Evolutionary conservation across 2,888 invertebrate species (phyloP).

Genomic region (Agriopis marginaria): DNA sequence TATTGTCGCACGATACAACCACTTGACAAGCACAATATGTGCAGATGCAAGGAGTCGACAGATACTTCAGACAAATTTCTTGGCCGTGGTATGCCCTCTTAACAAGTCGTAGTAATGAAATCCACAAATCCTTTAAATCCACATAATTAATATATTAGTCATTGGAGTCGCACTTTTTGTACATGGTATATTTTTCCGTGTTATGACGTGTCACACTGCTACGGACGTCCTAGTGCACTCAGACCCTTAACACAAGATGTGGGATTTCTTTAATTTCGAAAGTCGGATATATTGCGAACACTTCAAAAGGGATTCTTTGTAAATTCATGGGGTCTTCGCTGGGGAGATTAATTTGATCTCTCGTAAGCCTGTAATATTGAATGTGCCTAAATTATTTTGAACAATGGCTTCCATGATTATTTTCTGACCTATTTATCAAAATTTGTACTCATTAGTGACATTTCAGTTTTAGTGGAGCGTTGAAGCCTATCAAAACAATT

Average conservation of each 20-base stretch:
- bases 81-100: too few species aligned
- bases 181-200: not conserved
- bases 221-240: not conserved
- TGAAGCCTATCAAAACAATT: too few species aligned
- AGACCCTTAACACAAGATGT: conserved; percentile 19
- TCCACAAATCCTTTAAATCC: too few species aligned
- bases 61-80: too few species aligned
- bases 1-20: too few species aligned
- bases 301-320: conserved; percentile 31
- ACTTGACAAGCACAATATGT: too few species aligned
- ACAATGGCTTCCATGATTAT: not conserved
- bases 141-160: too few species aligned
- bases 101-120: too few species aligned
- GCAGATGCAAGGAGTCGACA: too few species aligned
- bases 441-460: not conserved
- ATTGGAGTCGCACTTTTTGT: too few species aligned
- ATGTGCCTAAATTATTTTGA: not conserved
- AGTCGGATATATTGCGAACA: conserved; percentile 32
- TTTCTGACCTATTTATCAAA: not conserved
- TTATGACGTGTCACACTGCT: not conserved
- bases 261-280: conserved; percentile 37
- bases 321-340: conserved; percentile 20
- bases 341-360: conserved; percentile 15
- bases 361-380: conserved; percentile 3
- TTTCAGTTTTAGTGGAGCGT: too few species aligned